Percentiles rank a stretch among this genome's conserved stretches.
Conservation (phyloP, 2,888 invertebrate species). For the Metellina segmentata region DNA sequence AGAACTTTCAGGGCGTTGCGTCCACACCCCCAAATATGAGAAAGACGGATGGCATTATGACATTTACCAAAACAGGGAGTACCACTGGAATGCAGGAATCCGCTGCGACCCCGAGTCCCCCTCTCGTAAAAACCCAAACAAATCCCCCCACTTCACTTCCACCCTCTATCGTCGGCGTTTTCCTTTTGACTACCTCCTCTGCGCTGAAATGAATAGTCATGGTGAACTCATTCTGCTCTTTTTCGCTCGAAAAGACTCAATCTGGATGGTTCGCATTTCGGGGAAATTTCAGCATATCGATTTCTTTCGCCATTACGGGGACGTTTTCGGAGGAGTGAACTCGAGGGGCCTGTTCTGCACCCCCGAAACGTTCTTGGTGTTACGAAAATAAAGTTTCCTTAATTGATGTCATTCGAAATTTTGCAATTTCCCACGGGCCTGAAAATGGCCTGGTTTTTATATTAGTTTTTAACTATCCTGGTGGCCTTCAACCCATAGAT, state of each 20-base stretch:
- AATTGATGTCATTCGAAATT: too few relatives aligned
- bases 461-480: too few relatives aligned
- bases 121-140: slow-evolving; percentile 23
- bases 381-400: too few relatives aligned
- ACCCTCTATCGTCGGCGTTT: neutral
- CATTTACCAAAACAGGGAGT: slow-evolving; percentile 31
- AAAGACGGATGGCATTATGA: slow-evolving; percentile 35
- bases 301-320: neutral
- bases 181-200: neutral
- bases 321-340: too few relatives aligned
- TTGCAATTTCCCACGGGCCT: too few relatives aligned
- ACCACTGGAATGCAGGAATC: slow-evolving; percentile 2
- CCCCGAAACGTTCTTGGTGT: too few relatives aligned
- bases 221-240: neutral
- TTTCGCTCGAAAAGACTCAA: neutral
- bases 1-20: neutral
- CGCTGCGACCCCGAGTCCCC: neutral
- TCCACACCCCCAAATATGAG: slow-evolving; percentile 18
- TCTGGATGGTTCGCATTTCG: too few relatives aligned
- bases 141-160: neutral
- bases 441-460: too few relatives aligned
- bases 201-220: too few relatives aligned
- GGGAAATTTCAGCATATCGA: neutral
- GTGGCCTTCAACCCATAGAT: too few relatives aligned
- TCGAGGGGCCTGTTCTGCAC: too few relatives aligned